Conservation (phyloP, 2,113 vertebrate species). For the Odontophorus gujanensis region DNA sequence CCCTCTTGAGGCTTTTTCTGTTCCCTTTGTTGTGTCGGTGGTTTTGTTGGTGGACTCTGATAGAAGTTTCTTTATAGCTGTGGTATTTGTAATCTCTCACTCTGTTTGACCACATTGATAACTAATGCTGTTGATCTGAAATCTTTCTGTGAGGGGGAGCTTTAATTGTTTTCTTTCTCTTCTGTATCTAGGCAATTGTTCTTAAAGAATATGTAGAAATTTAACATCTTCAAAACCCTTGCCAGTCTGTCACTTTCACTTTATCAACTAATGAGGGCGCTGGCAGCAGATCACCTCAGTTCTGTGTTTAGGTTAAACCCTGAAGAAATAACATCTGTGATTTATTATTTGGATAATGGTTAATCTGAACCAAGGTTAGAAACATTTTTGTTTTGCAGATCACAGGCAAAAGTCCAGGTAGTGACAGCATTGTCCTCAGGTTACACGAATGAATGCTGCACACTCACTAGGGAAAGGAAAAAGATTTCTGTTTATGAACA, state of each 20-base stretch:
- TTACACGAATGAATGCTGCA: not conserved
- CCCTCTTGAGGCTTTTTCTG: not conserved
- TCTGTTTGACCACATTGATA: not conserved
- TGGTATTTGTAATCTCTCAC: not conserved
- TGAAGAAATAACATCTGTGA: not conserved
- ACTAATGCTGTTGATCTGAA: not conserved
- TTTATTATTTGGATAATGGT: not conserved
- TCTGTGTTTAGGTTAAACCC: not conserved
- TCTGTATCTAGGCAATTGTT: not conserved
- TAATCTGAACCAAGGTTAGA: not conserved
- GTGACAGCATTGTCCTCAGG: not conserved
- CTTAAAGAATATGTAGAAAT: not conserved
- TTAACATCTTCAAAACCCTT: not conserved
- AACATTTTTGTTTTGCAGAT: not conserved
- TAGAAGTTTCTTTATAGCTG: not conserved
- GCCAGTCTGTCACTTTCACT: not conserved
- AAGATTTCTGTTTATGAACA: not conserved
- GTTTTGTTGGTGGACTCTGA: not conserved
- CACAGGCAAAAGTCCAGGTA: not conserved
- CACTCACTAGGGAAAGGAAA: not conserved
- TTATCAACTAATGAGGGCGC: not conserved
- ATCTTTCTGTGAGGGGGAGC: not conserved
- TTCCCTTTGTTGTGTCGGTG: not conserved
- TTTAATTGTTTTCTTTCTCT: not conserved
- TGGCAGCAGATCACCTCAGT: not conserved